A percentile compares a stretch with the other conserved stretches of the same genome.
These are phyloP conservation scores for Apocrypta bakeri DNA, from an alignment of 1,140 invertebrate species.

Conservation along the genomic window DNA sequence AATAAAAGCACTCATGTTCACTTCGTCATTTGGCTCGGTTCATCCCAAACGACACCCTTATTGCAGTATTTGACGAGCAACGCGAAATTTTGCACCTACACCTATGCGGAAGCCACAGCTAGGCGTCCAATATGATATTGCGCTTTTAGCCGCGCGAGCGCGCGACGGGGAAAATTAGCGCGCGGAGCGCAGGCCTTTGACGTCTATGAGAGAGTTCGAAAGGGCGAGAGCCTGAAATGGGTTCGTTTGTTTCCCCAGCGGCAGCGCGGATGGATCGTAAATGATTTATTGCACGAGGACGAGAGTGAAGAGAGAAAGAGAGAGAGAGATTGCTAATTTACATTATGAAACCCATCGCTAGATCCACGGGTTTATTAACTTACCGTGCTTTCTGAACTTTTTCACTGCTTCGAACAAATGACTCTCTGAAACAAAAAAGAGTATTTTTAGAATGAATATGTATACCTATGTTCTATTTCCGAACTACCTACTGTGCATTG, in stretches of 20 bases:
- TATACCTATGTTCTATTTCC: not conserved
- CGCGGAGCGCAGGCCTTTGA: conserved; percentile 1
- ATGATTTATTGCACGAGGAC: conserved; percentile 51
- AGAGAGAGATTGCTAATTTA: conserved; percentile 20
- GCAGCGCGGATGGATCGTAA: conserved; percentile 32
- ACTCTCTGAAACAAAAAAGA: conserved; percentile 53
- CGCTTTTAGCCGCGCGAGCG: conserved; percentile 30
- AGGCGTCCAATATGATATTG: conserved; percentile 13
- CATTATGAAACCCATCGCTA: not conserved
- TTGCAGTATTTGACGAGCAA: conserved; percentile 2
- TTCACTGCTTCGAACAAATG: not conserved
- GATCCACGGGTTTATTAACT: conserved; percentile 28
- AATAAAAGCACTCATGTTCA: too few relatives aligned
- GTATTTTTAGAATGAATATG: not conserved
- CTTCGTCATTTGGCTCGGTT: not conserved
- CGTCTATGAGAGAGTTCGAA: conserved; percentile 51
- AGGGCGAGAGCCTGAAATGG: conserved; percentile 42
- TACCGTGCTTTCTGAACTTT: conserved; percentile 16
- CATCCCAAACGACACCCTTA: not conserved
- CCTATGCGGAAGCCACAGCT: not conserved
- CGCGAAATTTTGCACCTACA: conserved; percentile 42
- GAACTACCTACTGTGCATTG: too few relatives aligned
- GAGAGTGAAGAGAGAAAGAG: not conserved
- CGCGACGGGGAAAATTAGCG: conserved; percentile 47
- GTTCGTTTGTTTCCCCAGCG: conserved; percentile 25